Conservation (phyloP, 2,888 invertebrate genomes). For the Alcis repandata region DNA sequence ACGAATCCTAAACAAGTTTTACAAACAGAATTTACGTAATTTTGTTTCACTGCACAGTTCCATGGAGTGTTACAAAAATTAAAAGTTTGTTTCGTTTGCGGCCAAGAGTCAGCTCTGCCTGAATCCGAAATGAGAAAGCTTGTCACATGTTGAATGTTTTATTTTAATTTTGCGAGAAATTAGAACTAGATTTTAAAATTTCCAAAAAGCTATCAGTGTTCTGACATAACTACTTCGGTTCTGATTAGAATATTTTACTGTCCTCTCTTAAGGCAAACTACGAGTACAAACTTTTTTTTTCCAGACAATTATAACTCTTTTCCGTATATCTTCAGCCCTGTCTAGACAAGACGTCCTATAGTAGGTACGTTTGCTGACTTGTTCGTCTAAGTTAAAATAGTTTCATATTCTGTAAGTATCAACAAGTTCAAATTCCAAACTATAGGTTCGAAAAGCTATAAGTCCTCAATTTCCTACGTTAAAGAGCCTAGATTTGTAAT, state of each 20-base stretch:
- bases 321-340: too few relatives aligned
- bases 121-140: conserved; percentile 9
- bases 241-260: too few relatives aligned
- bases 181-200: neutral
- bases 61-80: conserved; percentile 36
- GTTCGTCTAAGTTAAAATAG: too few relatives aligned
- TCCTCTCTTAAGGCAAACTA: too few relatives aligned
- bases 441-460: neutral
- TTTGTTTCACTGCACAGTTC: conserved; percentile 41
- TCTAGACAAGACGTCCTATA: too few relatives aligned
- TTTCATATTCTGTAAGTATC: too few relatives aligned
- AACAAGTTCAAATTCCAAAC: neutral
- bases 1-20: conserved; percentile 42
- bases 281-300: too few relatives aligned
- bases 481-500: neutral
- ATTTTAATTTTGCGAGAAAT: neutral
- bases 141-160: conserved; percentile 1
- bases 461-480: too few relatives aligned
- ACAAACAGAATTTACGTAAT: conserved; percentile 47
- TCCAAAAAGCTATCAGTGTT: neutral
- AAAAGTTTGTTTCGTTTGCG: conserved; percentile 39
- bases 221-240: too few relatives aligned
- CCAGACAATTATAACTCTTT: too few relatives aligned
- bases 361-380: too few relatives aligned
- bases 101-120: conserved; percentile 12